Conservation (phyloP, 2,797 vertebrate genomes). For the Galagoides demidoff region DNA sequence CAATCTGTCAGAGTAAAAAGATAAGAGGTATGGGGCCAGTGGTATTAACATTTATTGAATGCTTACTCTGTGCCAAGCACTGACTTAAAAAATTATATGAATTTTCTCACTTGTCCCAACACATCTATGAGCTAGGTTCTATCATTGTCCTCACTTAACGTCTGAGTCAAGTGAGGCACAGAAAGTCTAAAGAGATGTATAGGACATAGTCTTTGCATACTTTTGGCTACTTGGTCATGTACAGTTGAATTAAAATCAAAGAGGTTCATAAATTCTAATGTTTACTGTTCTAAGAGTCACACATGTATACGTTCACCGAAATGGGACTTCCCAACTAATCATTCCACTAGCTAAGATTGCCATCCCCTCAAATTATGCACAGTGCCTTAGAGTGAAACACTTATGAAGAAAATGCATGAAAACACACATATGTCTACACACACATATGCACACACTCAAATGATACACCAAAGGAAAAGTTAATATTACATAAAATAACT, state of each 20-base stretch:
- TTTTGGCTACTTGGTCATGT: slow-evolving; percentile 1
- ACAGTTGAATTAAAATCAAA: slow-evolving; percentile 34
- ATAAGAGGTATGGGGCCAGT: neutral
- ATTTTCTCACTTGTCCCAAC: neutral
- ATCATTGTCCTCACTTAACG: neutral
- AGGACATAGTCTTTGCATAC: neutral
- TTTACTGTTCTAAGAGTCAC: neutral
- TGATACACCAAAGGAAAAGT: neutral
- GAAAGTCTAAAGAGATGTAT: neutral
- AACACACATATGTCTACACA: neutral
- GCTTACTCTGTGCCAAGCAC: neutral
- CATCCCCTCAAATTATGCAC: neutral
- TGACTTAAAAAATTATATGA: neutral
- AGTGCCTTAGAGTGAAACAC: neutral
- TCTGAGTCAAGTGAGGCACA: neutral
- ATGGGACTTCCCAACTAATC: neutral
- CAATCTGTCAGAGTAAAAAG: neutral
- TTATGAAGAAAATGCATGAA: neutral
- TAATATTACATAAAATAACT: neutral
- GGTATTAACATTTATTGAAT: neutral
- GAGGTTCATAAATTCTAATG: neutral
- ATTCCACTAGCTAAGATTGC: neutral
- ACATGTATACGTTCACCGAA: neutral
- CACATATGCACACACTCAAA: neutral
- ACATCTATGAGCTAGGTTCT: neutral